These are phyloP conservation scores for Isoperla grammatica DNA, from an alignment of 2,888 invertebrate genomes.

Conservation along the genomic window DNA sequence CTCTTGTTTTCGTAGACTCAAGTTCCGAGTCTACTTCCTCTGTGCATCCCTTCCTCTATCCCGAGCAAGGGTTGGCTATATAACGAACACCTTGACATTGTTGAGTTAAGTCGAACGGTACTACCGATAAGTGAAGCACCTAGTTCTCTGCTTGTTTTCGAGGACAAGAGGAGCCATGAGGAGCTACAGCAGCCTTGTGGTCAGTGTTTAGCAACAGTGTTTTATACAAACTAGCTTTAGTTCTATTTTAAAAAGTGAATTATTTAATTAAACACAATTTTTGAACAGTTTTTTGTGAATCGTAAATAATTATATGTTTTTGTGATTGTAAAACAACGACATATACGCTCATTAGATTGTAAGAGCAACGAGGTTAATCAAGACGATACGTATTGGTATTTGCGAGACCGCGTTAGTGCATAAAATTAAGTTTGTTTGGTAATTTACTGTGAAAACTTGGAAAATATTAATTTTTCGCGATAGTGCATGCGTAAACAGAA, in stretches of 20 bases:
- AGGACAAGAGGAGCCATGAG: slow-evolving; percentile 24
- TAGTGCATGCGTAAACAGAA: too few species aligned
- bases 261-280: not conserved
- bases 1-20: too few species aligned
- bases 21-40: not conserved
- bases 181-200: slow-evolving; percentile 29
- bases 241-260: slow-evolving; percentile 2
- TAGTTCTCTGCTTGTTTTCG: slow-evolving; percentile 12
- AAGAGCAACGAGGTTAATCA: too few species aligned
- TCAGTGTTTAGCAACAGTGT: slow-evolving; percentile 18
- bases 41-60: not conserved
- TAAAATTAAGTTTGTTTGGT: too few species aligned
- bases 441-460: too few species aligned
- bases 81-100: slow-evolving; percentile 5
- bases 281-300: too few species aligned
- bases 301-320: too few species aligned
- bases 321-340: too few species aligned
- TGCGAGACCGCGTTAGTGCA: too few species aligned
- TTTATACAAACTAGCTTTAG: not conserved
- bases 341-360: too few species aligned
- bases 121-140: slow-evolving; percentile 4
- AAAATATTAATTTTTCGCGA: too few species aligned
- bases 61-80: slow-evolving; percentile 23
- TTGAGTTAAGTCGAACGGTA: slow-evolving; percentile 8
- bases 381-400: too few species aligned